Base-by-base conservation (phyloP, 2,888 invertebrate genomes). In the Lithophane socia region DNA sequence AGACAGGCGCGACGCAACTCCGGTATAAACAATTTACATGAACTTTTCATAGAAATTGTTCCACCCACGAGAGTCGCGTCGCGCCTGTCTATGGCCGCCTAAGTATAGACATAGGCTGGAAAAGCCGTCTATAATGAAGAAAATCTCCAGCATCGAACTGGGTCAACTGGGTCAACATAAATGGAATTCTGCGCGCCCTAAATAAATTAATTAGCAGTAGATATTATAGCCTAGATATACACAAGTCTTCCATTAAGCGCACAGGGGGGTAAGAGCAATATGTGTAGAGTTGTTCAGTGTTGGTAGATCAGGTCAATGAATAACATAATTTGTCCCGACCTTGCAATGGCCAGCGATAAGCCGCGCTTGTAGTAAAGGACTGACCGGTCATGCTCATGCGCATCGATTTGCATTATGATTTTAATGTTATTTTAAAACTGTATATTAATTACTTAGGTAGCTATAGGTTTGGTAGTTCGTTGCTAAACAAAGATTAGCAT, bases 291-390 rank as follows among this genome's bases (percentile, higher is more conserved):
- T 63, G 42, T 54, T 69, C 44, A n/a, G 29, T 37, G 9, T 49
- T 56, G 56, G 18, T 72, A 56, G 61, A 9, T 69, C 24, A 58
- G 60, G 21, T 63, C 84, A 83, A 79, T 69, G 60, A 61, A 54
- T 67, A 64, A 56, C 58, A 49, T 60, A 63, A 56, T 75, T 77
- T 64, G 37, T 42, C 18, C 37, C 5, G 73, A 85, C 85, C 83
- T 85, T 85, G 84, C 49, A 60, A 12, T 61, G 63, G 44, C 24
- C 63, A 37, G 56, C 67, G 64, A 82, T 82, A 83, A 64, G 60
- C n/a, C 12, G 74, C 61, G 52, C 24, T 37, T 37, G 58, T 80
- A 64, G 72, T 73, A 66, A 75, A 75, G 71, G 60, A 71, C 73
- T 83, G 29, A 47, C 58, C 69, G 52, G 69, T 58, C 83, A 66